Percentiles rank a stretch among this genome's conserved stretches.
phyloP scores from a whole-genome alignment of 2,113 vertebrate species.

The Castor canadensis region DNA sequence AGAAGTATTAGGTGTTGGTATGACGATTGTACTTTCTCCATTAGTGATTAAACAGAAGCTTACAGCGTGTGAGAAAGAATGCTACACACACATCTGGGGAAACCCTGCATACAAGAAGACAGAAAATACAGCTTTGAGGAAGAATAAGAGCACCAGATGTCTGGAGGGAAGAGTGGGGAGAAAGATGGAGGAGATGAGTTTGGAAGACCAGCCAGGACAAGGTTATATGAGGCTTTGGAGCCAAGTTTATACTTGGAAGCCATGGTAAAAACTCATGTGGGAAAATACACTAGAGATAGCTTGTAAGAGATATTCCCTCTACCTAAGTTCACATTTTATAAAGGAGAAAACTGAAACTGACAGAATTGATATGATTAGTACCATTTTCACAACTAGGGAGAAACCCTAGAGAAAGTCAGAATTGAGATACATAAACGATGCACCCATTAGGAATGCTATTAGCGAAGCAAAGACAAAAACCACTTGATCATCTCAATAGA shows the following conservation, averaged over 20 bases:
- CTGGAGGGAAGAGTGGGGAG: too few relatives aligned
- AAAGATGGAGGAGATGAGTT: not conserved
- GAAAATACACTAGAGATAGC: not conserved
- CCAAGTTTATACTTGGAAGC: not conserved
- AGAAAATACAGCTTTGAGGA: not conserved
- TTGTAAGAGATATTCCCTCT: not conserved
- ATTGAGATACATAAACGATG: not conserved
- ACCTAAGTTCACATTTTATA: not conserved
- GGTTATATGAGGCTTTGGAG: not conserved
- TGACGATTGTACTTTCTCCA: not conserved
- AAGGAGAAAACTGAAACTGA: not conserved
- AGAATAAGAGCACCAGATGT: not conserved
- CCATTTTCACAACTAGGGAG: not conserved
- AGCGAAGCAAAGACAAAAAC: too few relatives aligned
- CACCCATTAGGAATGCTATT: not conserved
- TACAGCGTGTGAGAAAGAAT: not conserved
- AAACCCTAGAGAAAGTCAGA: slow-evolving; percentile 28
- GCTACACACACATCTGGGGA: not conserved
- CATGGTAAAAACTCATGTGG: not conserved
- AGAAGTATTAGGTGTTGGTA: not conserved
- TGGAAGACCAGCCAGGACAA: not conserved
- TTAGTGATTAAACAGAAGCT: not conserved
- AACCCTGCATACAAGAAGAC: not conserved
- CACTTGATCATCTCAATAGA: too few relatives aligned
- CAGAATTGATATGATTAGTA: not conserved